Evolutionary conservation across 2,113 vertebrate genomes (phyloP).

Genomic region (Hemiprocne comata): DNA sequence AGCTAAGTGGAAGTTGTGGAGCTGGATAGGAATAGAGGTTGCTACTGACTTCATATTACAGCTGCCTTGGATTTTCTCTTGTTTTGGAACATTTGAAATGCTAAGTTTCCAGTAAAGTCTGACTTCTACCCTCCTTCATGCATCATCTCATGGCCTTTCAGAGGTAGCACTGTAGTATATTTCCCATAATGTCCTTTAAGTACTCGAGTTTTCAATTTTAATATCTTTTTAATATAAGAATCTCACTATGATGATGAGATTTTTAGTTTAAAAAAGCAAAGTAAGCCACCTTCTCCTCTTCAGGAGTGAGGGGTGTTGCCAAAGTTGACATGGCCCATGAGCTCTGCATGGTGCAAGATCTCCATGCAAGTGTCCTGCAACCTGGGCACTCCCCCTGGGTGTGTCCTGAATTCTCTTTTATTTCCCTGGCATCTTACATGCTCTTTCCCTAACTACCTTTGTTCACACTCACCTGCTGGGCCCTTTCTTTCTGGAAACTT

Average conservation of each 20-base stretch:
- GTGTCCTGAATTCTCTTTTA: background rate
- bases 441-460: background rate
- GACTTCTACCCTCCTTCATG: background rate
- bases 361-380: background rate
- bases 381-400: background rate
- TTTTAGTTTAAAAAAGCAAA: background rate
- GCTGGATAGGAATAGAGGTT: background rate
- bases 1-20: background rate
- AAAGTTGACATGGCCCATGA: fast-evolving
- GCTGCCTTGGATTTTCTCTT: background rate
- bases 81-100: background rate
- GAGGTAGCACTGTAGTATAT: background rate
- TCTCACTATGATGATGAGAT: background rate
- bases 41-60: background rate
- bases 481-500: background rate
- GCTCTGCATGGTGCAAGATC: background rate
- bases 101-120: background rate
- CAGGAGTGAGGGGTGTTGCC: fast-evolving
- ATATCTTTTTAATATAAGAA: background rate
- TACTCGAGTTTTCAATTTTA: background rate
- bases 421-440: background rate
- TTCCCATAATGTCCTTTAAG: background rate
- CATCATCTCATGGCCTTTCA: background rate
- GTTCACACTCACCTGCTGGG: background rate
- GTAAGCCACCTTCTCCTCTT: background rate